phyloP scores from a whole-genome alignment of 2,113 vertebrate genomes.

The Herpetotheres cachinnans region DNA sequence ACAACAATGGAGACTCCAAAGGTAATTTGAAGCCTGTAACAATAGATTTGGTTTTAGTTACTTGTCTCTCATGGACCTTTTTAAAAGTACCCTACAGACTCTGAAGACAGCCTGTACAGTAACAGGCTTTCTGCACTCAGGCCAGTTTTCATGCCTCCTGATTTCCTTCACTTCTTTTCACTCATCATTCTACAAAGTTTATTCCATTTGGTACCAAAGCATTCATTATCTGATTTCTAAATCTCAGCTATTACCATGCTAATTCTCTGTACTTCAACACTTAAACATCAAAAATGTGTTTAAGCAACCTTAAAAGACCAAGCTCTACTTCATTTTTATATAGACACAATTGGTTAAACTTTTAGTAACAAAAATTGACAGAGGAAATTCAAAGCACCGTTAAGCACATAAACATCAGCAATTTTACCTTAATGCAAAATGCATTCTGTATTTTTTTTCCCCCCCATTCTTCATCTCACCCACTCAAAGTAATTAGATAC shows the following conservation, averaged over 20 bases:
- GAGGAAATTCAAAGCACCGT: not conserved
- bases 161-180: not conserved
- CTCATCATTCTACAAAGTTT: not conserved
- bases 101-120: not conserved
- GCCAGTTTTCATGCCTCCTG: not conserved
- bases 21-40: not conserved
- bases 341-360: not conserved
- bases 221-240: not conserved
- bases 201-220: not conserved
- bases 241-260: not conserved
- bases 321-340: not conserved
- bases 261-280: not conserved
- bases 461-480: not conserved
- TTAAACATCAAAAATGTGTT: not conserved
- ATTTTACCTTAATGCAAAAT: conserved; percentile 3
- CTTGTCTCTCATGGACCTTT: not conserved
- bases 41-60: not conserved
- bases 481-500: conserved; percentile 16
- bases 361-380: not conserved
- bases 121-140: not conserved
- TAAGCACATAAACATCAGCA: conserved; percentile 1
- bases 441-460: not conserved
- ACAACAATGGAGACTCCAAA: not conserved
- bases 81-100: not conserved
- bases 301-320: not conserved